phyloP scores from a whole-genome alignment of 2,888 invertebrate species.

The Tetragonula carbonaria region DNA sequence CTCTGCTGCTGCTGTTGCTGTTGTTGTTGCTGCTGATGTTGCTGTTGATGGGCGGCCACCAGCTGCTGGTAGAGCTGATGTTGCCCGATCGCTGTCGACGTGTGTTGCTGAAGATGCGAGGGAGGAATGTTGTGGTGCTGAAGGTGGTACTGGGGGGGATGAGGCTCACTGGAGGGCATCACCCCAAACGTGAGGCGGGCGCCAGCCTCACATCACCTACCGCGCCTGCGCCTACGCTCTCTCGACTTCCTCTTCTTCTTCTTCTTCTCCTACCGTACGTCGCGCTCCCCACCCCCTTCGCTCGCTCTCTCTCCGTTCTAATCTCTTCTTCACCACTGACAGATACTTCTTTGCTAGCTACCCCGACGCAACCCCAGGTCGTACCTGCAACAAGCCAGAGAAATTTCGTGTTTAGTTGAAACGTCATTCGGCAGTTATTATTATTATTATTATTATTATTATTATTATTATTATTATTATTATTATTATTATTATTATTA shows the following conservation, averaged over 20 bases:
- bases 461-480: neutral
- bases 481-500: neutral
- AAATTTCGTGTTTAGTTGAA: neutral
- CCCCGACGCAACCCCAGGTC: conserved; percentile 82
- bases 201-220: conserved; percentile 83
- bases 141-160: conserved; percentile 83
- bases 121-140: conserved; percentile 82
- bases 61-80: conserved; percentile 82
- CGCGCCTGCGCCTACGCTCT: conserved; percentile 78
- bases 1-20: conserved; percentile 75
- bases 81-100: conserved; percentile 80
- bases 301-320: conserved; percentile 62
- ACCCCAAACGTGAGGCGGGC: conserved; percentile 83
- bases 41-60: conserved; percentile 80
- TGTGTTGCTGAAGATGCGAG: conserved; percentile 79
- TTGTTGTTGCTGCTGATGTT: conserved; percentile 75
- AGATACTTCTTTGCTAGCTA: conserved; percentile 77
- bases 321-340: conserved; percentile 73
- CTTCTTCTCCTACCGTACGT: conserved; percentile 62
- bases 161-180: conserved; percentile 84
- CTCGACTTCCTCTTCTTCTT: conserved; percentile 71
- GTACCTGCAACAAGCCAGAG: conserved; percentile 75
- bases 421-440: no score
- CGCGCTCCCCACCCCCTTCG: conserved; percentile 63
- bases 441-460: neutral